Conservation (phyloP, 1,140 invertebrate species). For the Paramacrobiotus metropolitanus region DNA sequence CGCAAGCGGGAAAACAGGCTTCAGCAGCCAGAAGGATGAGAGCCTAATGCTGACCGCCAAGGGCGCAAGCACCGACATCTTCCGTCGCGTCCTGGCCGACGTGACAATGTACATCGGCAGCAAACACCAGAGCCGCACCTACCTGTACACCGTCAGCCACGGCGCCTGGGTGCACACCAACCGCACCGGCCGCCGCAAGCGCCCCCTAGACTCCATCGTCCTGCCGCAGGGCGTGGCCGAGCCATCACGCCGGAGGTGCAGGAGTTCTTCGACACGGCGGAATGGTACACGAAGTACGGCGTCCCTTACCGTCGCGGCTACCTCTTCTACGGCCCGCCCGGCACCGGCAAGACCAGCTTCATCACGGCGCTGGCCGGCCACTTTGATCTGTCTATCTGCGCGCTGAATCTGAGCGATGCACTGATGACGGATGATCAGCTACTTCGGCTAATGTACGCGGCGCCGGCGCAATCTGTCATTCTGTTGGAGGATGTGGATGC, state of each 20-base stretch:
- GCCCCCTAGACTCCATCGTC: constrained; percentile 27
- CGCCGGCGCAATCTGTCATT: constrained; percentile 26
- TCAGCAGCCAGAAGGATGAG: too few species aligned
- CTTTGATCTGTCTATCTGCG: constrained; percentile 29
- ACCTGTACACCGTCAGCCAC: neutral
- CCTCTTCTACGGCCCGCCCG: constrained; percentile 27
- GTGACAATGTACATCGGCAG: neutral
- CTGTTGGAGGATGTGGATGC: constrained; percentile 30
- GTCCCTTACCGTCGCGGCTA: constrained; percentile 23
- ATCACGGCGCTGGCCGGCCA: constrained; percentile 20
- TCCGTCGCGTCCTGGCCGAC: neutral
- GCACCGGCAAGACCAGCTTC: constrained; percentile 14
- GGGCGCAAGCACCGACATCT: neutral
- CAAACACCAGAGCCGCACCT: neutral
- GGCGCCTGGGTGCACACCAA: constrained; percentile 24
- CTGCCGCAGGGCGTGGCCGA: constrained; percentile 24
- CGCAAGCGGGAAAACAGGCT: too few species aligned
- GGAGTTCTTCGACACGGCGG: constrained; percentile 25
- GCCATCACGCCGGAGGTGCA: constrained; percentile 23
- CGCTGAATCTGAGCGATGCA: constrained; percentile 28
- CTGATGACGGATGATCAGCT: constrained; percentile 28
- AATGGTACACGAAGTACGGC: constrained; percentile 26
- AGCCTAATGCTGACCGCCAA: neutral
- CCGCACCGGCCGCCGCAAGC: constrained; percentile 23
- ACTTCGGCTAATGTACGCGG: constrained; percentile 24